These are phyloP conservation scores for Oreochromis mossambicus DNA, from an alignment of 2,797 vertebrate species.

Conservation along the genomic window DNA sequence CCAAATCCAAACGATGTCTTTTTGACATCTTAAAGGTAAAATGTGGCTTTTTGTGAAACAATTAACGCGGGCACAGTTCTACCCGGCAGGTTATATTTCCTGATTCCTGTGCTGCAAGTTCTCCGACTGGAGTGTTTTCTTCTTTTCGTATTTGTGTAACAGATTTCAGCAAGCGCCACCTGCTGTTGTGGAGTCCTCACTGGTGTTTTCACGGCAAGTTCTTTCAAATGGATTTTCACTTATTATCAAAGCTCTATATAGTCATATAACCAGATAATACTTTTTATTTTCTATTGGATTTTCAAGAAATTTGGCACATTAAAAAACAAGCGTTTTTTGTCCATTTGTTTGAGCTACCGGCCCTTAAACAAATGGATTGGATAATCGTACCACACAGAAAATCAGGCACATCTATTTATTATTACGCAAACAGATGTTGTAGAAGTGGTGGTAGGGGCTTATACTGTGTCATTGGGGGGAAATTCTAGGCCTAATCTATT, in stretches of 20 bases:
- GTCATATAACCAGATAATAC: not conserved
- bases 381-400: not conserved
- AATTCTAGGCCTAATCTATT: not conserved
- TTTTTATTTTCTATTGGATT: not conserved
- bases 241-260: not conserved
- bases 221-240: not conserved
- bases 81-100: slow-evolving; percentile 38
- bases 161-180: not conserved
- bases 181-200: not conserved
- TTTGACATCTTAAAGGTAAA: slow-evolving; percentile 81
- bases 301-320: not conserved
- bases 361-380: not conserved
- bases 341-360: not conserved
- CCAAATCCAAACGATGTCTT: slow-evolving; percentile 88
- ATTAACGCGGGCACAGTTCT: not conserved
- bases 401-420: not conserved
- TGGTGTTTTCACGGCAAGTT: not conserved
- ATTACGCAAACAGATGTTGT: not conserved
- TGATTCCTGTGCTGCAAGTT: slow-evolving; percentile 18
- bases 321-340: not conserved
- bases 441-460: not conserved
- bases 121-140: not conserved
- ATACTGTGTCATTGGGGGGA: not conserved
- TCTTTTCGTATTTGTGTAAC: not conserved
- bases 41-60: not conserved